Conservation (phyloP, 2,888 invertebrate genomes). For the Flexamia atlantica region DNA sequence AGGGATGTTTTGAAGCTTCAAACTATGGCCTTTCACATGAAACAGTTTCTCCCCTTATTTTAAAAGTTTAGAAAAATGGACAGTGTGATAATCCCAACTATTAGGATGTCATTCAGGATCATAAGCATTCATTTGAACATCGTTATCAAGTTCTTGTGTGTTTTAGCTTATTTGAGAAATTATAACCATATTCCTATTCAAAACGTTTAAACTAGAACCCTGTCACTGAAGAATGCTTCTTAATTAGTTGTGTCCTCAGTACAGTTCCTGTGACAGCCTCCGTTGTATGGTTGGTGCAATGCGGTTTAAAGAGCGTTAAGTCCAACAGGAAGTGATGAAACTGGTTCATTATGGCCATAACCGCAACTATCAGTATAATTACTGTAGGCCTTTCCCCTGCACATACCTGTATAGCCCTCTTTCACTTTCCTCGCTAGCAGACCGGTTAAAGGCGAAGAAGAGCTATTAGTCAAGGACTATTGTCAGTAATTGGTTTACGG, state of each 20-base stretch:
- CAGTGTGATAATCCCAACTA: too few species aligned
- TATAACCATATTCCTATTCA: too few species aligned
- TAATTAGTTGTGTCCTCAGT: neutral
- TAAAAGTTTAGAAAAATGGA: too few species aligned
- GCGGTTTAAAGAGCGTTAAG: conserved; percentile 18
- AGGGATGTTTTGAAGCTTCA: too few species aligned
- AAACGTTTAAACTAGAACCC: too few species aligned
- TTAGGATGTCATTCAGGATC: too few species aligned
- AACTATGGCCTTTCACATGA: too few species aligned
- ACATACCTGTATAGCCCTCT: neutral
- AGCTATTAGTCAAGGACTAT: conserved; percentile 9
- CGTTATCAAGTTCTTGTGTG: too few species aligned
- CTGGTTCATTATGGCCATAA: conserved; percentile 22
- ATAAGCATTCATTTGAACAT: too few species aligned
- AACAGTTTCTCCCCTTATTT: too few species aligned
- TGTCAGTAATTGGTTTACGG: neutral
- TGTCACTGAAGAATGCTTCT: too few species aligned
- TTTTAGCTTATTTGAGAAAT: too few species aligned
- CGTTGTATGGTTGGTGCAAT: neutral
- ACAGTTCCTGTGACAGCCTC: conserved; percentile 6
- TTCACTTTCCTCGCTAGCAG: conserved; percentile 9
- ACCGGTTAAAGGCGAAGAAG: neutral
- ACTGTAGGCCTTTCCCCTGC: conserved; percentile 23
- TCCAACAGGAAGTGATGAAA: conserved; percentile 16
- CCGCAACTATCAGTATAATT: conserved; percentile 25